These are phyloP conservation scores for Sinocyclocheilus anophthalmus DNA, from an alignment of 2,113 vertebrate genomes.

Conservation along the genomic window DNA sequence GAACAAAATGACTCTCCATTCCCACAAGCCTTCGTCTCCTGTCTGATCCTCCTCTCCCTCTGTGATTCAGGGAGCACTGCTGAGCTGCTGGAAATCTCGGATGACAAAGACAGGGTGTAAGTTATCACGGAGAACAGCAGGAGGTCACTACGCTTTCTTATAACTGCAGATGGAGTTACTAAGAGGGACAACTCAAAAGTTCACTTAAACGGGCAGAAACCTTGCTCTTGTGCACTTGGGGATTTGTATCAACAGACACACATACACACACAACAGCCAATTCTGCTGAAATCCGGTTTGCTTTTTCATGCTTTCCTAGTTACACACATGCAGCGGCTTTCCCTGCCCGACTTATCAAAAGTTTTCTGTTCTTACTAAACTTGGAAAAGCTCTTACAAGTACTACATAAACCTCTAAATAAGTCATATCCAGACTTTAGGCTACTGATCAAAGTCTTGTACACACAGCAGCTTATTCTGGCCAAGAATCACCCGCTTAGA, in stretches of 20 bases:
- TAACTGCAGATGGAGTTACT: neutral
- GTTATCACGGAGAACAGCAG: conserved; percentile 5
- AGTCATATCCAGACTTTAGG: conserved; percentile 8
- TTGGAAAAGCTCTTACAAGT: conserved; percentile 23
- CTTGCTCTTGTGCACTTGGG: neutral
- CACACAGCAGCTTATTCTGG: neutral
- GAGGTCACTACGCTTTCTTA: neutral
- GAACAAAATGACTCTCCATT: neutral
- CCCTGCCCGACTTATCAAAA: neutral
- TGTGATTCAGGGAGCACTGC: neutral
- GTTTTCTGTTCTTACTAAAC: conserved; percentile 4
- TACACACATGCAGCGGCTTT: neutral
- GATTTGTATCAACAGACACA: neutral
- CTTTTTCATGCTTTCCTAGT: neutral
- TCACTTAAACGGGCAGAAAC: neutral
- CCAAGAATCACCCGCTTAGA: neutral
- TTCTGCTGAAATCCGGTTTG: neutral
- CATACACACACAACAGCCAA: neutral
- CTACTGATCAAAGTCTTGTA: conserved; percentile 12
- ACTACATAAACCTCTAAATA: conserved; percentile 13
- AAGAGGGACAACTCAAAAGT: neutral
- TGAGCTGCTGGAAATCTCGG: neutral
- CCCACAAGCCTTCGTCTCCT: neutral
- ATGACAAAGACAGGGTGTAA: neutral
- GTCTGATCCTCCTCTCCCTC: neutral